Conservation (phyloP, 2,888 invertebrate genomes). For the Ormyrus thymus region DNA sequence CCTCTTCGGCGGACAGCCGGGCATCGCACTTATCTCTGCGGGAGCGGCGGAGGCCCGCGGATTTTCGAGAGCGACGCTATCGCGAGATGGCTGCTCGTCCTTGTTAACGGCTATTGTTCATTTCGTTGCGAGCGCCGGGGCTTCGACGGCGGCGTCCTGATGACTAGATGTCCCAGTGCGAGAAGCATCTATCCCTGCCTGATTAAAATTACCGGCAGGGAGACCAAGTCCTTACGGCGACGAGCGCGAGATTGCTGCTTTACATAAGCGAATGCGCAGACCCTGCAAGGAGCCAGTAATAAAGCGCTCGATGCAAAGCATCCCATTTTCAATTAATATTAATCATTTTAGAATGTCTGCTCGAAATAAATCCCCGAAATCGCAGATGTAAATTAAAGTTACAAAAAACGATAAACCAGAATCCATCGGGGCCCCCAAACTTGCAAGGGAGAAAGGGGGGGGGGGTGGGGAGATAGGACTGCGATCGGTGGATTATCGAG, state of each 20-base stretch:
- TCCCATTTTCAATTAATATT: too few relatives aligned
- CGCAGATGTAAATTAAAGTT: too few relatives aligned
- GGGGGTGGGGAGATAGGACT: neutral
- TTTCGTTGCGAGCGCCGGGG: conserved; percentile 58
- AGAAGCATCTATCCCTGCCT: conserved; percentile 45
- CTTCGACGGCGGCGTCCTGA: conserved; percentile 31
- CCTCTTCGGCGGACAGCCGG: conserved; percentile 66
- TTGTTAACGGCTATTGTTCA: conserved; percentile 71
- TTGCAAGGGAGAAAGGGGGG: neutral
- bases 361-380: too few relatives aligned
- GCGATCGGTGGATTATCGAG: conserved; percentile 15
- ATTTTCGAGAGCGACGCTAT: neutral
- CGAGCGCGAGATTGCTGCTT: conserved; percentile 26
- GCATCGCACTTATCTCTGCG: conserved; percentile 74
- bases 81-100: conserved; percentile 48
- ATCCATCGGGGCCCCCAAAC: neutral
- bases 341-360: too few relatives aligned
- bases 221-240: conserved; percentile 11
- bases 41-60: conserved; percentile 48
- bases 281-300: too few relatives aligned
- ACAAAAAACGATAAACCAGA: too few relatives aligned
- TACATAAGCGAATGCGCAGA: neutral
- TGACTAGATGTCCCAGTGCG: conserved; percentile 41
- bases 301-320: too few relatives aligned
- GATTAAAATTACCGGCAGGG: conserved; percentile 59